Conservation (phyloP, 2,113 vertebrate genomes). For the Motacilla tschutschensis region DNA sequence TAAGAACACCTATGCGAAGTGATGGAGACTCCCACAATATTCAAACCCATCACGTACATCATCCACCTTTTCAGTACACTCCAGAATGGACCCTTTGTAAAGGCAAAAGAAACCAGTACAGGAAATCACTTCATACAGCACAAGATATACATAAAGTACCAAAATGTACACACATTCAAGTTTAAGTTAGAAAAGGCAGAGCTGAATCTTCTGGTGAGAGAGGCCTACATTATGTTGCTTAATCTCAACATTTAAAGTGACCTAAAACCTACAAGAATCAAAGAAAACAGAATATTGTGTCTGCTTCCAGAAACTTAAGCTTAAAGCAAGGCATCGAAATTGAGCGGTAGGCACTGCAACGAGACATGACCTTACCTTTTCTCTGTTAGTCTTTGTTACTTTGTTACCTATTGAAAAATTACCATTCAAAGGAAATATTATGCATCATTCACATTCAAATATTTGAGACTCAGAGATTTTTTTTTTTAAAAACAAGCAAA, state of each 20-base stretch:
- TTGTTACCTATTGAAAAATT: slow-evolving; percentile 46
- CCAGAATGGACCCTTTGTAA: slow-evolving; percentile 3
- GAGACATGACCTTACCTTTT: slow-evolving; percentile 7
- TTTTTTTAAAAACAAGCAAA: neutral
- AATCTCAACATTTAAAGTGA: slow-evolving; percentile 51
- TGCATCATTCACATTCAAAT: slow-evolving; percentile 50
- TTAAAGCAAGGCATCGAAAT: slow-evolving; percentile 44
- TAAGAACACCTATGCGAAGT: slow-evolving; percentile 47
- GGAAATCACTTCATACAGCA: slow-evolving; percentile 46
- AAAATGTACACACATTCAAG: slow-evolving; percentile 36
- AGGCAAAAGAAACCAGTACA: slow-evolving; percentile 38
- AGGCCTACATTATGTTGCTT: slow-evolving; percentile 40
- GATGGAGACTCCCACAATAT: slow-evolving; percentile 7
- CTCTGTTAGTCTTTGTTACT: slow-evolving; percentile 55
- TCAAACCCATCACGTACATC: neutral
- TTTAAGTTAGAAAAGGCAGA: slow-evolving; percentile 12
- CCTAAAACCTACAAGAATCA: slow-evolving; percentile 32
- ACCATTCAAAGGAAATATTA: slow-evolving; percentile 19
- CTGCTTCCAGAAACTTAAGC: slow-evolving; percentile 36
- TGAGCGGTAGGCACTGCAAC: neutral
- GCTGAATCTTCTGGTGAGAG: neutral
- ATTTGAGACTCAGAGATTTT: slow-evolving; percentile 40
- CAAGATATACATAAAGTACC: slow-evolving; percentile 52
- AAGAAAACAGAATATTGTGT: slow-evolving; percentile 33
- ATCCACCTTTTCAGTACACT: neutral